These are phyloP conservation scores for Tipula confusa DNA, from an alignment of 2,888 invertebrate genomes.

Conservation along the genomic window DNA sequence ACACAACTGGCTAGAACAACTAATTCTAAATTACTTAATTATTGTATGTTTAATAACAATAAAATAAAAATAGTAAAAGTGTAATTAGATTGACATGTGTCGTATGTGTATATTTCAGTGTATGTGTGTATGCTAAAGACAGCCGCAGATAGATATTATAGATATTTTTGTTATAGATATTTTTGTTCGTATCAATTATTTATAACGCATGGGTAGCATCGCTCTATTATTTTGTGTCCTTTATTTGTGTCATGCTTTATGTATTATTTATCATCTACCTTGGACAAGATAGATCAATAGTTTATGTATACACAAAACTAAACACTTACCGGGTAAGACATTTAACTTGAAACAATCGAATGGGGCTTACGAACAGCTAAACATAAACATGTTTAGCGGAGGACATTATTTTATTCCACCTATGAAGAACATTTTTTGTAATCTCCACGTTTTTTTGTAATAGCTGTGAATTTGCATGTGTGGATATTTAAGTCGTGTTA, in stretches of 20 bases:
- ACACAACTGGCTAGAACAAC: background rate
- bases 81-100: background rate
- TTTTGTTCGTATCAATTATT: background rate
- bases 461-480: too few relatives aligned
- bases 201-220: background rate
- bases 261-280: background rate
- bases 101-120: background rate
- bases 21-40: background rate
- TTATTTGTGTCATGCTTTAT: background rate
- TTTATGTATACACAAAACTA: background rate
- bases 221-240: background rate
- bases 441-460: too few relatives aligned
- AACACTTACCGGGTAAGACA: too few relatives aligned
- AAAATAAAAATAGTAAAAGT: background rate
- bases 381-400: too few relatives aligned
- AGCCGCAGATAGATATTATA: background rate
- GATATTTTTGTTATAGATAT: background rate
- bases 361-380: too few relatives aligned
- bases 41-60: background rate
- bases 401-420: too few relatives aligned
- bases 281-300: background rate
- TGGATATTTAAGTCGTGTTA: too few relatives aligned
- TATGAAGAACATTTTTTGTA: too few relatives aligned
- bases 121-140: background rate
- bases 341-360: too few relatives aligned